These are phyloP conservation scores for Prinia subflava DNA, from an alignment of 2,113 vertebrate genomes.

Conservation along the genomic window DNA sequence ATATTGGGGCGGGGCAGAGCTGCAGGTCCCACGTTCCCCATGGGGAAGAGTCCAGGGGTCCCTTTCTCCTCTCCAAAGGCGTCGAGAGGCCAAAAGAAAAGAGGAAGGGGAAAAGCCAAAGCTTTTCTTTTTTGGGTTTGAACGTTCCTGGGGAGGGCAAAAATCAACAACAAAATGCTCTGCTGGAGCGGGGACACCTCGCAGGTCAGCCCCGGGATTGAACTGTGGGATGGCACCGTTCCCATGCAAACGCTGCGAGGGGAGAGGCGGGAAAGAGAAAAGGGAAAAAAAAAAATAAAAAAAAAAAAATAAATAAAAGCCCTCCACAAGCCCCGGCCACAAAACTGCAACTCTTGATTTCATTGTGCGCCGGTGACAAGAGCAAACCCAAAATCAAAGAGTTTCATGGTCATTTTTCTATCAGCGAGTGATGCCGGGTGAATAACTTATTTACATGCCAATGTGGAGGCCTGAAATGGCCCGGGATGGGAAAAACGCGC, in stretches of 20 bases:
- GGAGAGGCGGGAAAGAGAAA: slow-evolving; percentile 45
- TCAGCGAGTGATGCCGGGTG: slow-evolving; percentile 82
- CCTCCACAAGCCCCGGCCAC: background rate
- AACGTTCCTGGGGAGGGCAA: background rate
- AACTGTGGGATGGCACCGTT: slow-evolving; percentile 66
- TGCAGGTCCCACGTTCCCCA: background rate
- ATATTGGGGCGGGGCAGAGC: background rate
- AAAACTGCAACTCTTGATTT: slow-evolving; percentile 85
- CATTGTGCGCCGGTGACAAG: slow-evolving; percentile 77
- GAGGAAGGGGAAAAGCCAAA: background rate
- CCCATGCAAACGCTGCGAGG: slow-evolving; percentile 78
- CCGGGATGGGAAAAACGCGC: slow-evolving; percentile 82
- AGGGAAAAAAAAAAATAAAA: background rate
- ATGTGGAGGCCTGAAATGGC: slow-evolving; percentile 75
- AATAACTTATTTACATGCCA: slow-evolving; percentile 97
- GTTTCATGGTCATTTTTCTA: slow-evolving; percentile 87
- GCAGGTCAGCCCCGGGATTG: background rate
- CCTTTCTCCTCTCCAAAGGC: background rate
- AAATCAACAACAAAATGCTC: background rate
- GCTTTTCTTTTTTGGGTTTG: background rate
- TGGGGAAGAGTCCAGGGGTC: background rate
- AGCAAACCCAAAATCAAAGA: slow-evolving; percentile 87
- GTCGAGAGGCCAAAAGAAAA: background rate
- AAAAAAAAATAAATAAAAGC: slow-evolving; percentile 41
- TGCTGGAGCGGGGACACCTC: background rate